These are phyloP conservation scores for Dromas ardeola DNA, from an alignment of 2,113 vertebrate species.

Conservation along the genomic window DNA sequence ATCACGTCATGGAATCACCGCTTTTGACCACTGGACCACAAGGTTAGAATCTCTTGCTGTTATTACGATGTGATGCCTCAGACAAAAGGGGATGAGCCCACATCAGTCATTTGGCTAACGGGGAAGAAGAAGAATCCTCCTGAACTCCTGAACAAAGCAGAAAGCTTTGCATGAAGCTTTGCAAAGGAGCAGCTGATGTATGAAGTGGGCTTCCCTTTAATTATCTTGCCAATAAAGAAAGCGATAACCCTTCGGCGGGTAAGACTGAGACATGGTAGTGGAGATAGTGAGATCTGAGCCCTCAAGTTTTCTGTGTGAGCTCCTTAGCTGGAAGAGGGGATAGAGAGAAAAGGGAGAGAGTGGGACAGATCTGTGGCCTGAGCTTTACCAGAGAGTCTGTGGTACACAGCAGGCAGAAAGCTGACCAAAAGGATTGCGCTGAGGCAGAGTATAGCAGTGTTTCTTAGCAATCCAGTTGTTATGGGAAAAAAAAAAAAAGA, in stretches of 20 bases:
- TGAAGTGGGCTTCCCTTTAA: background rate
- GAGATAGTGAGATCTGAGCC: background rate
- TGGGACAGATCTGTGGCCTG: background rate
- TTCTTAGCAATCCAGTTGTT: background rate
- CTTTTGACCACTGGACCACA: background rate
- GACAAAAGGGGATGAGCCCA: background rate
- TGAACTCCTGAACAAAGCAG: background rate
- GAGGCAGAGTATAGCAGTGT: background rate
- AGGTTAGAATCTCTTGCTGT: background rate
- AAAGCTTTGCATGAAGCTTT: background rate
- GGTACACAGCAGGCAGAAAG: background rate
- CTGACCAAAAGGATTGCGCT: background rate
- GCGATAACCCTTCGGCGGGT: background rate
- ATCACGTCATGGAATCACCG: background rate
- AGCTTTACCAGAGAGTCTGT: background rate
- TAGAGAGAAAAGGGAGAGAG: background rate
- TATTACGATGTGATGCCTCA: background rate
- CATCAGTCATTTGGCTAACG: accelerated
- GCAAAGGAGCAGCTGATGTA: background rate
- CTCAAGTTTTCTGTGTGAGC: background rate
- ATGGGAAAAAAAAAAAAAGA: background rate
- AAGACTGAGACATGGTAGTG: background rate
- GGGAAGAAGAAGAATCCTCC: background rate
- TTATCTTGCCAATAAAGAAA: background rate
- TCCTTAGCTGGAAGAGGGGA: background rate